Evolutionary conservation across 2,797 vertebrate genomes (phyloP).

Genomic region (Peromyscus attwateri): DNA sequence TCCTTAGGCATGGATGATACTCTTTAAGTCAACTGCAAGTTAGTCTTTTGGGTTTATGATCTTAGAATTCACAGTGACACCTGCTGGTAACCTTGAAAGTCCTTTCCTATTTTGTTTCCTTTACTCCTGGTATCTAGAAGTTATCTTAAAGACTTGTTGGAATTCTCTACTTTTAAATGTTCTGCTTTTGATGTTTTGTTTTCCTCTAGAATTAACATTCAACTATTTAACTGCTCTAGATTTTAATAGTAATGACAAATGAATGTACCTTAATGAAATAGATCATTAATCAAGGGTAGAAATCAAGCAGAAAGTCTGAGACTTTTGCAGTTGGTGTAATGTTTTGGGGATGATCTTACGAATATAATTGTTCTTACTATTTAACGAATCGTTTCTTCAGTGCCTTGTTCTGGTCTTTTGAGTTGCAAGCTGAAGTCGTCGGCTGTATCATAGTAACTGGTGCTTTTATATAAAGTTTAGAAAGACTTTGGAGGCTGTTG

Average conservation of each 20-base stretch:
- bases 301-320: conserved; percentile 10
- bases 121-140: neutral
- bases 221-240: conserved; percentile 9
- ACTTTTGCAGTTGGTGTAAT: neutral
- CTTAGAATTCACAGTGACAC: conserved; percentile 85
- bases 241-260: neutral
- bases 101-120: conserved; percentile 18
- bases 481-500: conserved; percentile 64
- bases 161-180: conserved; percentile 36
- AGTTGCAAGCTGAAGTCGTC: neutral
- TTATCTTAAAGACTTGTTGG: conserved; percentile 13
- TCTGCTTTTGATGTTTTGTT: conserved; percentile 28
- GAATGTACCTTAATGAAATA: conserved; percentile 5
- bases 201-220: neutral
- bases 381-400: conserved; percentile 38
- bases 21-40: conserved; percentile 50
- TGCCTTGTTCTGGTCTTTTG: conserved; percentile 43
- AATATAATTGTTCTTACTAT: conserved; percentile 50
- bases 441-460: neutral
- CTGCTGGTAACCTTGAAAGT: conserved; percentile 82
- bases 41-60: conserved; percentile 31
- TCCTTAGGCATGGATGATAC: conserved; percentile 19
- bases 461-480: conserved; percentile 77
- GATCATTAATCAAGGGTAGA: conserved; percentile 8
- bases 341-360: neutral